Evolutionary conservation across 2,797 vertebrate genomes (phyloP).

Genomic region (Enteromius anoplus): DNA sequence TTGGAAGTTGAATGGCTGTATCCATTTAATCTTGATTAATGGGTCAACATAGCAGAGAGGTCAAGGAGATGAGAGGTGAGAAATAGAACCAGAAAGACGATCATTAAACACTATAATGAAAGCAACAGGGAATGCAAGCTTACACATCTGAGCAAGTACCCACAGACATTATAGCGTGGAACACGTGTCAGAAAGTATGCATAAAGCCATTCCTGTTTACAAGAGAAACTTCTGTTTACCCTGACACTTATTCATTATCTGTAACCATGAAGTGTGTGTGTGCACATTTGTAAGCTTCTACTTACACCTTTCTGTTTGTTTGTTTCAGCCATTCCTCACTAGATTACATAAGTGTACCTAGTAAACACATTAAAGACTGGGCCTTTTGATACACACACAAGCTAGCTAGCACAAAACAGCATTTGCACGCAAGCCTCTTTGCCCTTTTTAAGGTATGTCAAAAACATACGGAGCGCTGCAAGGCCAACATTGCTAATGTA

Average conservation of each 20-base stretch:
- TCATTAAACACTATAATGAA: conserved; percentile 13
- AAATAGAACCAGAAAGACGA: conserved; percentile 4
- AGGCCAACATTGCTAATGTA: background rate
- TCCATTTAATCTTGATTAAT: conserved; percentile 33
- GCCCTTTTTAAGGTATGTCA: conserved; percentile 31
- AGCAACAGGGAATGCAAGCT: conserved; percentile 5
- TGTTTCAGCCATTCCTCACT: conserved; percentile 59
- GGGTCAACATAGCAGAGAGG: conserved; percentile 14
- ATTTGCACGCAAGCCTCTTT: conserved; percentile 35
- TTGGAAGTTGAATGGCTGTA: background rate
- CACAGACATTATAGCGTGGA: background rate
- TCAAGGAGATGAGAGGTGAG: conserved; percentile 15
- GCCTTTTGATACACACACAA: conserved; percentile 44
- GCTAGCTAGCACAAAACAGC: conserved; percentile 7
- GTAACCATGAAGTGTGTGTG: conserved; percentile 7
- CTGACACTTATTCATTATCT: conserved; percentile 25
- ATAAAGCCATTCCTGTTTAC: conserved; percentile 23
- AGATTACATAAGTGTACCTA: conserved; percentile 60
- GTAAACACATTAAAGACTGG: conserved; percentile 49
- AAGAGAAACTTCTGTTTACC: conserved; percentile 20
- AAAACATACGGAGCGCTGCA: conserved; percentile 5
- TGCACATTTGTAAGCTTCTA: background rate
- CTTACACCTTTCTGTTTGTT: conserved; percentile 36
- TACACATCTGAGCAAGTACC: conserved; percentile 17
- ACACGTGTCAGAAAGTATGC: background rate